phyloP scores from a whole-genome alignment of 2,797 vertebrate species.

The Arrhamphus sclerolepis region DNA sequence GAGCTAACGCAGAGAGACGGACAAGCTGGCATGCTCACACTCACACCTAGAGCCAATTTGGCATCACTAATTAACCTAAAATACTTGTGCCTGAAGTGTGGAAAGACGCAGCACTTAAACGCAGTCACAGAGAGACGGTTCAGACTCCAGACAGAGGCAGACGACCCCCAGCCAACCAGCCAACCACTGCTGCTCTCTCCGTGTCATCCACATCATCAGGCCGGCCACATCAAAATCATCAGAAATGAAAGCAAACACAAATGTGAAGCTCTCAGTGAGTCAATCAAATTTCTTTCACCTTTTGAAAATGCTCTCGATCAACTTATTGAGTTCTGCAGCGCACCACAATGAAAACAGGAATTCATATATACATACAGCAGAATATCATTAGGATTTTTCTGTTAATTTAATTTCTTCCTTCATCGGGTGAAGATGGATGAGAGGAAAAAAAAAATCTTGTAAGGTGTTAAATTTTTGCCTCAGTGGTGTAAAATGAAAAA shows the following conservation, averaged over 20 bases:
- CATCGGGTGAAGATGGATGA: neutral
- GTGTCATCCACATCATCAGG: neutral
- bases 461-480: neutral
- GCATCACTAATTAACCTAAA: no score
- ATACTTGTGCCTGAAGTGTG: neutral
- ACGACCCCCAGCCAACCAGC: neutral
- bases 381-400: neutral
- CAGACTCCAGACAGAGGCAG: neutral
- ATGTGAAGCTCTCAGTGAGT: no score
- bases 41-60: neutral
- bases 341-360: no score
- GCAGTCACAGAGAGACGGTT: neutral
- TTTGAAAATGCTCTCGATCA: no score
- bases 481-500: neutral
- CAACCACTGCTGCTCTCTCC: neutral
- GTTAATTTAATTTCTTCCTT: neutral
- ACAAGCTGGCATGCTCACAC: no score
- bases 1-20: no score
- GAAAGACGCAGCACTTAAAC: neutral
- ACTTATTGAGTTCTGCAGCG: no score
- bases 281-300: no score
- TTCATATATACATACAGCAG: neutral
- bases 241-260: constrained; percentile 1
- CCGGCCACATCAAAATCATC: neutral
- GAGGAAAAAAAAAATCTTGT: neutral